phyloP scores from a whole-genome alignment of 2,888 invertebrate genomes.

The Idaea straminata region DNA sequence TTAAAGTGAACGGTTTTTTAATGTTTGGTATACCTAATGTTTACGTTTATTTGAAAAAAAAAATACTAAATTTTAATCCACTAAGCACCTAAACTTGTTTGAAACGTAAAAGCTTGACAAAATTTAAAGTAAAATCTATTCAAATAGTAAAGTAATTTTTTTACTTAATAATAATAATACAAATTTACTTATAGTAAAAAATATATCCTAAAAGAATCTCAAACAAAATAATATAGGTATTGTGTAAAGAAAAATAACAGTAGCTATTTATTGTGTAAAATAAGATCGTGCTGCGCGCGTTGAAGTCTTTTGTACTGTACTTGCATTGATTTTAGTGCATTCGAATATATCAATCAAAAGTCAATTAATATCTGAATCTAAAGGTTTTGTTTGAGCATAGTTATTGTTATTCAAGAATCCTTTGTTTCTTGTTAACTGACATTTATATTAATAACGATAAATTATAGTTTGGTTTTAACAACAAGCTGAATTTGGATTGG shows the following conservation, averaged over 20 bases:
- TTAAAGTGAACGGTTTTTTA: neutral
- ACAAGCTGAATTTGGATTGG: slow-evolving; percentile 34
- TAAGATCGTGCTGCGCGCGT: slow-evolving; percentile 34
- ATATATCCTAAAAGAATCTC: too few relatives aligned
- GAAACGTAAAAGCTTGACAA: too few relatives aligned
- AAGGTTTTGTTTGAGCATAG: neutral
- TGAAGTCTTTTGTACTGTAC: slow-evolving; percentile 48
- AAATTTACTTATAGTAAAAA: too few relatives aligned
- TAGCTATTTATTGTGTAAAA: neutral
- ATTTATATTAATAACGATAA: slow-evolving; percentile 46
- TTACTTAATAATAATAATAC: too few relatives aligned
- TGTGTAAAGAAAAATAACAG: too few relatives aligned
- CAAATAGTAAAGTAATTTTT: too few relatives aligned
- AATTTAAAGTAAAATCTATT: too few relatives aligned
- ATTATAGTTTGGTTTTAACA: slow-evolving; percentile 36
- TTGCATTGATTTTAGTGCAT: slow-evolving; percentile 17
- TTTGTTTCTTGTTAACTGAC: slow-evolving; percentile 42
- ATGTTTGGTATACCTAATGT: neutral
- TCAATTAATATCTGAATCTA: neutral
- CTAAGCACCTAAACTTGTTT: too few relatives aligned
- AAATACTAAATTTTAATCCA: too few relatives aligned
- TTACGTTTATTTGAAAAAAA: too few relatives aligned
- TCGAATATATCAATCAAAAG: slow-evolving; percentile 6
- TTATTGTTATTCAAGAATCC: slow-evolving; percentile 20
- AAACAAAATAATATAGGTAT: too few relatives aligned